Evolutionary conservation across 2,113 vertebrate genomes (phyloP), one percentile per base, ranked within the genome.

Genomic region (Motacilla tschutschensis): DNA sequence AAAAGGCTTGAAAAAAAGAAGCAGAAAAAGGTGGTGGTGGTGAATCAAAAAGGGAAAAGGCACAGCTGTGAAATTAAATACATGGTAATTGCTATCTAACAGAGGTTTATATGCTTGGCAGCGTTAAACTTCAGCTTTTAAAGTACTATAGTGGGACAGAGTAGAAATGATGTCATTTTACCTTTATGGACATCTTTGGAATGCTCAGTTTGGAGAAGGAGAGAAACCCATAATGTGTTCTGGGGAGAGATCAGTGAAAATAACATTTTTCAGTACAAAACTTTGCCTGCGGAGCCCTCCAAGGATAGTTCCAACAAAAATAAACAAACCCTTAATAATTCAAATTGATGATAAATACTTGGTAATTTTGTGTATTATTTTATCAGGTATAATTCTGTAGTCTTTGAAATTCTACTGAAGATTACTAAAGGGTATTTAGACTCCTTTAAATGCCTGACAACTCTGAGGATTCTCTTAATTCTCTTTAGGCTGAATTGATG

Each of bases 21-120:
- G 25, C 57, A 48, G 60, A 59, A 46, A 54, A 83, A 59, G 21
- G 10, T 51, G 22, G 6, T 28, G 28, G n/a, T 58, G 15, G 5
- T 15, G 5, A 21, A n/a, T 47, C 18, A 35, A 20, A 80, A 71
- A 41, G 9, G 33, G 25, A 81, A 71, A 79, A 91, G 55, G 63
- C 44, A 48, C 36, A 84, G 44, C 67, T 81, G 57, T 88, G 87
- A 92, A 91, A 88, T 91, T 75, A 90, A 93, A 88, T 89, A 53
- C 44, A 40, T 53, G 54, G n/a, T 71, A 87, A 84, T 88, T 84
- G 59, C 36, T 86, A 38, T n/a, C 66, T 63, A 51, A 63, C 47
- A 73, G 51, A 70, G 44, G 33, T 55, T 85, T 88, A n/a, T 76
- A 50, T 62, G 70, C 69, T 84, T 91, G 64, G 33, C 64, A 77